Base-by-base conservation (phyloP, 2,113 vertebrate genomes). In the Phodopus roborovskii region DNA sequence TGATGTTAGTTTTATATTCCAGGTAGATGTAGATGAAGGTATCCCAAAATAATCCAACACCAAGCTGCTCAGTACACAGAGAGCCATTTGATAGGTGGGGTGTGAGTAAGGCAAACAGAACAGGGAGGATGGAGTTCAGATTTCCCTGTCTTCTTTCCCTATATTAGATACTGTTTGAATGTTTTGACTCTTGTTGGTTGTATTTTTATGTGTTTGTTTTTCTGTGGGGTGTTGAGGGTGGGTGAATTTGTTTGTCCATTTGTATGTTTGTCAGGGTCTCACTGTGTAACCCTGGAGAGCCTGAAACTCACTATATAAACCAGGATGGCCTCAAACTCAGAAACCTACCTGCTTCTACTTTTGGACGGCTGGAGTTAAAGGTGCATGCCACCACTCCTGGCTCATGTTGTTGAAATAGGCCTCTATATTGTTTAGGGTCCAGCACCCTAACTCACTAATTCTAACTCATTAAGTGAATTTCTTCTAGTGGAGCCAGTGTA, bases 401-500 rank as follows among this genome's bases (percentile, higher is more conserved):
- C 24, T 48, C 5, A 1, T 48, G 71, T 42, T 39, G n/a, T 8
- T 42, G 71, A 73, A 84, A 53, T 75, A 66, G 58, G 33, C 60
- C 30, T 53, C 33, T 77, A 5, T 45, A 45, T 60, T 53, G 75
- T 88, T 53, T 81, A 82, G 90, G 71, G 39, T 88, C 42, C 92
- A 78, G 39, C 74, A 42, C 66, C 17, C 26, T 89, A 66, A 81
- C 19, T 94, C 66, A 28, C 50, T 85, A 81, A 90, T 50, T 97
- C 75, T 66, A 20, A 94, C 75, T 30, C 73, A 88, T 48, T 88
- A 36, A 94, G 90, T 26, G 73, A 33, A 5, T 83, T 81, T 53
- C 90, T 85, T 94, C 74, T 92, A 83, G 28, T 74, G 50, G 62
- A 64, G 82, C 26, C 30, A 85, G 77, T 45, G 81, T 64, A n/a